Conservation (phyloP, 2,113 vertebrate genomes). For the Paramisgurnus dabryanus region DNA sequence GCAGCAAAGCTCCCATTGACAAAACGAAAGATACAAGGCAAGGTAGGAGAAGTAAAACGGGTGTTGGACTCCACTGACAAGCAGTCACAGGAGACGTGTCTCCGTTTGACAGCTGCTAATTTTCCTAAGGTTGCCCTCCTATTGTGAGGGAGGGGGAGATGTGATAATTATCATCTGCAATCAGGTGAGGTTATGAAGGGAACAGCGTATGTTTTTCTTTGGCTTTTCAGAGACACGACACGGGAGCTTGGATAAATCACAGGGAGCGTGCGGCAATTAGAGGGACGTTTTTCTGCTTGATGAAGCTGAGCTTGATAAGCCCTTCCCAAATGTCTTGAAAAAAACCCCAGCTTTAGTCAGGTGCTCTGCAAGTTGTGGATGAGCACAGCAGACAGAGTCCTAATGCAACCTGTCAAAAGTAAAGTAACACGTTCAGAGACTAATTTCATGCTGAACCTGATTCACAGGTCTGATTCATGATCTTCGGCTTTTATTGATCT, state of each 20-base stretch:
- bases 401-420: background rate
- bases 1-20: slow-evolving; percentile 7
- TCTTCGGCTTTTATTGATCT: background rate
- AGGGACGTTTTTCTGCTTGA: slow-evolving; percentile 52
- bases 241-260: slow-evolving; percentile 42
- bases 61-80: slow-evolving; percentile 8
- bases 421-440: background rate
- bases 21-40: background rate
- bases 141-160: slow-evolving; percentile 41
- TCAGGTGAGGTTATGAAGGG: slow-evolving; percentile 53
- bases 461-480: background rate
- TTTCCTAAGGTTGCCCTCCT: slow-evolving; percentile 48
- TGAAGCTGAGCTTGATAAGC: slow-evolving; percentile 46
- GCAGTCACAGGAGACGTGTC: slow-evolving; percentile 34
- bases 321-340: slow-evolving; percentile 26
- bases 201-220: slow-evolving; percentile 31
- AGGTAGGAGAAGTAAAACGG: slow-evolving; percentile 4
- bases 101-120: slow-evolving; percentile 50
- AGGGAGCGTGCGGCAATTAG: slow-evolving; percentile 49
- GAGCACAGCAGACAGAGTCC: background rate
- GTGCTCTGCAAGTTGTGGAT: background rate
- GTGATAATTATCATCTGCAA: slow-evolving; percentile 57
- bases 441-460: background rate
- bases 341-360: slow-evolving; percentile 21
- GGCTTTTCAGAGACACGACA: slow-evolving; percentile 41